phyloP scores from a whole-genome alignment of 2,888 invertebrate species.

The Proisotoma minuta region DNA sequence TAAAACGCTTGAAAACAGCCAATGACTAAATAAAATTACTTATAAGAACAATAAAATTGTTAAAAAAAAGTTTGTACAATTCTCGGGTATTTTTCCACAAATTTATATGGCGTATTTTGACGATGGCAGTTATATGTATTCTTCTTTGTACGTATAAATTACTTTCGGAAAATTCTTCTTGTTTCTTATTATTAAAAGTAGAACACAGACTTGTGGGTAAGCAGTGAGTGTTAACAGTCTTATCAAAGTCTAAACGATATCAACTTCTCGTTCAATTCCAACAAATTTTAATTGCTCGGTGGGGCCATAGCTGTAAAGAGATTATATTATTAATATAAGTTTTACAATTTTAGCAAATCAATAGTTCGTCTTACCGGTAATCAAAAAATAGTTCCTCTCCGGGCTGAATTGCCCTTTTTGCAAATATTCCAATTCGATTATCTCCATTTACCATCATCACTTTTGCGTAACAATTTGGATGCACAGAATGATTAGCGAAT shows the following conservation, averaged over 20 bases:
- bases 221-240: not conserved
- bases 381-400: conserved; percentile 99
- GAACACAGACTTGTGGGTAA: not conserved
- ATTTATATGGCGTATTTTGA: too few species aligned
- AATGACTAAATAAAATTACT: too few species aligned
- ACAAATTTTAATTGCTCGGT: conserved; percentile 97
- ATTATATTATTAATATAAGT: conserved; percentile 12
- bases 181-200: not conserved
- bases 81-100: too few species aligned
- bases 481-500: conserved; percentile 98
- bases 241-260: conserved; percentile 49
- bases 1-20: too few species aligned
- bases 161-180: not conserved
- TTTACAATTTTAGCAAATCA: conserved; percentile 12
- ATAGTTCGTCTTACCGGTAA: conserved; percentile 58
- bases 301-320: conserved; percentile 77
- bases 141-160: too few species aligned
- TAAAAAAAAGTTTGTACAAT: too few species aligned
- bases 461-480: conserved; percentile 99
- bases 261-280: conserved; percentile 95
- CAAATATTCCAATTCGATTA: conserved; percentile 93
- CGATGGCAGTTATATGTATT: too few species aligned
- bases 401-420: conserved; percentile 89
- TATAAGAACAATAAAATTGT: too few species aligned
- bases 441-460: conserved; percentile 95